phyloP scores from a whole-genome alignment of 2,888 invertebrate species.

The Polydrusus pterygomalis region DNA sequence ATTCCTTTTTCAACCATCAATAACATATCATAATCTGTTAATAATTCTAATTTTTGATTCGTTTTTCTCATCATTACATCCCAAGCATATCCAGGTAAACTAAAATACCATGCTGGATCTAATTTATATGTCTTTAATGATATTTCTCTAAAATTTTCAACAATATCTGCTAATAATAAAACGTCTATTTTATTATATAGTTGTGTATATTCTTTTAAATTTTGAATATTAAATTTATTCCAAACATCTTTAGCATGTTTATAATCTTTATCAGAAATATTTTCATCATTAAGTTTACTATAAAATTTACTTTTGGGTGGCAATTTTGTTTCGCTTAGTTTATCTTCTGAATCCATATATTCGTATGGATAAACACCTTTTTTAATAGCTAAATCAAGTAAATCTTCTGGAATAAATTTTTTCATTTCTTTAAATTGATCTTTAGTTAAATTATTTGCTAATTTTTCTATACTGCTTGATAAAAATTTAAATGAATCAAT shows the following conservation, averaged over 20 bases:
- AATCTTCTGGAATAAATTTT: neutral
- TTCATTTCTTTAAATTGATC: conserved; percentile 5
- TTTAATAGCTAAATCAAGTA: neutral
- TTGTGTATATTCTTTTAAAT: conserved; percentile 3
- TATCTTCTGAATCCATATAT: neutral
- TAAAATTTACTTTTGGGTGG: conserved; percentile 4
- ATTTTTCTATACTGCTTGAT: neutral
- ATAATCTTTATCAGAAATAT: conserved; percentile 7
- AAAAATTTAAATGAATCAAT: conserved; percentile 6
- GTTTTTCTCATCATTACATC: conserved; percentile 31
- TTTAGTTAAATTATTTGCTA: conserved; percentile 4
- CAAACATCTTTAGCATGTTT: neutral
- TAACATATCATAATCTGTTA: conserved; percentile 46
- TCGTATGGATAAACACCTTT: conserved; percentile 3
- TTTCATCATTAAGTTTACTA: neutral
- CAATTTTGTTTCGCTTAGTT: neutral
- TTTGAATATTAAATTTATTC: conserved; percentile 1
- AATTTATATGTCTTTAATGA: conserved; percentile 6
- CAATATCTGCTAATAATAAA: conserved; percentile 2
- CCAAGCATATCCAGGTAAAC: conserved; percentile 26
- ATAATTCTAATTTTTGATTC: conserved; percentile 34
- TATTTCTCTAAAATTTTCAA: neutral
- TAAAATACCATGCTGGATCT: conserved; percentile 4
- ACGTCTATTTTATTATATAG: conserved; percentile 1
- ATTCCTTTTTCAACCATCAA: conserved; percentile 37